A percentile compares a stretch with the other conserved stretches of the same genome.
Conservation (phyloP, 1,140 invertebrate genomes). For the Cotesia glomerata region DNA sequence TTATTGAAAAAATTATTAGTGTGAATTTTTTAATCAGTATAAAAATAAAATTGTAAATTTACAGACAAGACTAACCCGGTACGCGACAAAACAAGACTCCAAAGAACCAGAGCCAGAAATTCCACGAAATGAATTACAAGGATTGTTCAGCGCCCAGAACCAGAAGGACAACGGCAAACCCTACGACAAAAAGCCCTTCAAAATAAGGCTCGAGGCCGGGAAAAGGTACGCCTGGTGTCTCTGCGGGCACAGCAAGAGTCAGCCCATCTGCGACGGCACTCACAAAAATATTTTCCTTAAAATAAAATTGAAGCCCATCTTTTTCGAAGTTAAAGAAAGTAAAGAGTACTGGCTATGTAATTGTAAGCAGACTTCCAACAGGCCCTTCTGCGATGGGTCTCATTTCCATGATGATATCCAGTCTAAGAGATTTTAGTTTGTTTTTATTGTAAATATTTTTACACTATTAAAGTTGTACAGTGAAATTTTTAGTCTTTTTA, state of each 20-base stretch:
- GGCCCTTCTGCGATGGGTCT: constrained; percentile 98
- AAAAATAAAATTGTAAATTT: too few relatives aligned
- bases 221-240: constrained; percentile 94
- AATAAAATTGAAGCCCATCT: constrained; percentile 77
- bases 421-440: constrained; percentile 25
- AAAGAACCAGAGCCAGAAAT: constrained; percentile 57
- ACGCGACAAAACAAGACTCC: constrained; percentile 22
- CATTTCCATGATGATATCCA: constrained; percentile 80
- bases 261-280: constrained; percentile 94
- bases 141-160: constrained; percentile 65
- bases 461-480: neutral
- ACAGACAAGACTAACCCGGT: neutral
- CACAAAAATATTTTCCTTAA: constrained; percentile 80
- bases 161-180: constrained; percentile 75
- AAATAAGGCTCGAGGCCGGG: constrained; percentile 72
- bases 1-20: too few relatives aligned
- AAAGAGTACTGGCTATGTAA: constrained; percentile 98
- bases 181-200: constrained; percentile 91
- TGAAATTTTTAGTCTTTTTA: neutral
- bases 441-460: constrained; percentile 2
- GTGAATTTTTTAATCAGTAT: too few relatives aligned
- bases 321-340: constrained; percentile 83
- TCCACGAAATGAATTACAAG: constrained; percentile 70
- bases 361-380: constrained; percentile 93
- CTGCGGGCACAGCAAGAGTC: constrained; percentile 89